Percentiles rank a stretch among this genome's conserved stretches.
Evolutionary conservation across 2,797 vertebrate species (phyloP).

Genomic region (Eremophila alpestris): DNA sequence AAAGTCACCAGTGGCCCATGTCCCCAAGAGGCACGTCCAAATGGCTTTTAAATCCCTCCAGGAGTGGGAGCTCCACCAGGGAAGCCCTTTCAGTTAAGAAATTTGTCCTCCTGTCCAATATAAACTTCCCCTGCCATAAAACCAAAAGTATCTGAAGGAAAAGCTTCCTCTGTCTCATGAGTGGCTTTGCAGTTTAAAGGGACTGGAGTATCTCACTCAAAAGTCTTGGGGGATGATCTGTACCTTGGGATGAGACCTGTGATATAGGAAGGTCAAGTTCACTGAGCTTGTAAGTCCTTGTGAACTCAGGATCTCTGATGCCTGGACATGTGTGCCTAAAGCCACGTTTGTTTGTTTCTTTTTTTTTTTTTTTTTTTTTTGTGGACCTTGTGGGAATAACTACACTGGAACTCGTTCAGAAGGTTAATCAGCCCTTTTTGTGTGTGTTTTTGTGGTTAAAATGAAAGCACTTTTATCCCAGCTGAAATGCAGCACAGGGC

Average conservation of each 20-base stretch:
- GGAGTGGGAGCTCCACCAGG: rapidly evolving
- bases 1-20: background rate
- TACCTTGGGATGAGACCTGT: background rate
- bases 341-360: background rate
- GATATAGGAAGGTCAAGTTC: background rate
- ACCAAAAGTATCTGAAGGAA: background rate
- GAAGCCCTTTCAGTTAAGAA: background rate
- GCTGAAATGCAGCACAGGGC: background rate
- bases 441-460: background rate
- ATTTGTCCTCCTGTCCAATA: rapidly evolving
- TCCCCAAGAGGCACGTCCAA: background rate
- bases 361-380: background rate
- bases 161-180: rapidly evolving
- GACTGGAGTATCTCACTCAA: background rate
- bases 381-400: background rate
- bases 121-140: rapidly evolving
- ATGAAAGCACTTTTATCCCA: background rate
- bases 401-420: background rate
- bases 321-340: background rate
- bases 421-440: background rate
- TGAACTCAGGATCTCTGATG: background rate
- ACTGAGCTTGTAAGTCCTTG: background rate
- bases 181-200: background rate
- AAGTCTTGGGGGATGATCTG: background rate
- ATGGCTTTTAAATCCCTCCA: background rate